Percentiles rank a stretch among this genome's conserved stretches.
Evolutionary conservation across 2,113 vertebrate species (phyloP).

Genomic region (Mionectes macconnelli): DNA sequence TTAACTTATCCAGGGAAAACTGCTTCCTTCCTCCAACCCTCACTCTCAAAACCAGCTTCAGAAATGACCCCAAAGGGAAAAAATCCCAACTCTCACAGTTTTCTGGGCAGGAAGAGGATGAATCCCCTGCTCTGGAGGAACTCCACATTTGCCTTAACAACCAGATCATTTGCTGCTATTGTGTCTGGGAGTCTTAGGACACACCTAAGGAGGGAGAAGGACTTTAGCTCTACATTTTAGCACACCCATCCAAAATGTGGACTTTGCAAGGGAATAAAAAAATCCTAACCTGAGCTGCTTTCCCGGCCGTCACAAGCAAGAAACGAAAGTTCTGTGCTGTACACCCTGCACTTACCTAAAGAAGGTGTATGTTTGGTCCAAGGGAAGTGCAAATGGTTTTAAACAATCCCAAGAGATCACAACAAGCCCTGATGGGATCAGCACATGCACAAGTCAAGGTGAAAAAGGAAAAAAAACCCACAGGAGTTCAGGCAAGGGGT

Average conservation of each 20-base stretch:
- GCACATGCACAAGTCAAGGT: neutral
- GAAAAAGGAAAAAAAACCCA: neutral
- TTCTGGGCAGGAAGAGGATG: neutral
- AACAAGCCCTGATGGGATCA: neutral
- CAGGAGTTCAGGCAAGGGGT: neutral
- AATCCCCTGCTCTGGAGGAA: neutral
- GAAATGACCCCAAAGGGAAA: neutral
- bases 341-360: neutral
- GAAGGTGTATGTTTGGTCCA: accelerated
- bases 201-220: neutral
- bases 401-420: neutral
- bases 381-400: neutral
- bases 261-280: neutral
- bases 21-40: neutral
- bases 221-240: neutral
- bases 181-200: neutral
- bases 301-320: neutral
- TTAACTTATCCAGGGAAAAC: neutral
- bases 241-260: neutral
- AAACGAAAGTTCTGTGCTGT: neutral
- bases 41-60: neutral
- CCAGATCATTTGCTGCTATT: neutral
- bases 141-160: neutral
- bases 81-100: neutral
- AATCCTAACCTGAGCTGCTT: neutral